Evolutionary conservation across 2,797 vertebrate genomes (phyloP).

Genomic region (Cottoperca gobio): DNA sequence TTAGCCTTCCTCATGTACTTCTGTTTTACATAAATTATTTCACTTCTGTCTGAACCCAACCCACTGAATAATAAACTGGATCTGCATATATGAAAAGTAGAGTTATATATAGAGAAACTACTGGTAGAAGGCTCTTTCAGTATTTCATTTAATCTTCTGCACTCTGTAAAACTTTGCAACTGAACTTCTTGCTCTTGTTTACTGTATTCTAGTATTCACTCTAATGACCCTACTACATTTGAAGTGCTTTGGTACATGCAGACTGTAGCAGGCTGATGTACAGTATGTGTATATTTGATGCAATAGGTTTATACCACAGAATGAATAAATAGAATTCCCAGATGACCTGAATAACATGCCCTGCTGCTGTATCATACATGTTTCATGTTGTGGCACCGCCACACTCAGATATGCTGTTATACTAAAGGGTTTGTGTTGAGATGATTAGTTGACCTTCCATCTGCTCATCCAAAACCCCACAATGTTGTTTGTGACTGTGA

Average conservation of each 20-base stretch:
- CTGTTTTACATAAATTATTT: background rate
- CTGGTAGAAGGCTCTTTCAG: background rate
- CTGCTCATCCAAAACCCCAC: conserved; percentile 29
- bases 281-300: conserved; percentile 16
- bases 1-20: background rate
- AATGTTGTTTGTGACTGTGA: conserved; percentile 41
- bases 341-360: conserved; percentile 41
- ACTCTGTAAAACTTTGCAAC: background rate
- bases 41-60: conserved; percentile 6
- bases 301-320: conserved; percentile 8
- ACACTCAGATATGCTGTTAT: conserved; percentile 22
- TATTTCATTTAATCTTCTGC: background rate
- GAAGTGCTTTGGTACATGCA: background rate
- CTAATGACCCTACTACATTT: background rate
- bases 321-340: conserved; percentile 13
- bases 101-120: background rate
- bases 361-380: conserved; percentile 47
- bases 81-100: background rate
- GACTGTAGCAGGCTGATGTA: background rate
- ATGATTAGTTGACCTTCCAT: conserved; percentile 47
- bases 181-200: conserved; percentile 3
- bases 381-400: conserved; percentile 30
- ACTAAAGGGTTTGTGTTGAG: conserved; percentile 20
- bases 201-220: conserved; percentile 3
- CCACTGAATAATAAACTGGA: conserved; percentile 11